phyloP scores from a whole-genome alignment of 2,888 invertebrate genomes.

The Metallyticus violacea region DNA sequence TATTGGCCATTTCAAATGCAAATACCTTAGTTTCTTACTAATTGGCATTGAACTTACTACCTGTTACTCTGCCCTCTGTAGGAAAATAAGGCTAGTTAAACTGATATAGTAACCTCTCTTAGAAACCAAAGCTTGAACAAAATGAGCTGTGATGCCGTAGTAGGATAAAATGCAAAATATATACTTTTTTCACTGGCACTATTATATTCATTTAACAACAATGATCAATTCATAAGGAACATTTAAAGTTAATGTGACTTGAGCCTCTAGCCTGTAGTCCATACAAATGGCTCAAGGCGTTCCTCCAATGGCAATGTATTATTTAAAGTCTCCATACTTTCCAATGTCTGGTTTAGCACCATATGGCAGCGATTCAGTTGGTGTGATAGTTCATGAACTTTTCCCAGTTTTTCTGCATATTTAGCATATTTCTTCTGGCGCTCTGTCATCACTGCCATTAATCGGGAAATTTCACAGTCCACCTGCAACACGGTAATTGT shows the following conservation, averaged over 20 bases:
- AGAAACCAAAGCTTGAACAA: too few relatives aligned
- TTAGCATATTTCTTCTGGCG: slow-evolving; percentile 80
- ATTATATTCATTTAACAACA: too few relatives aligned
- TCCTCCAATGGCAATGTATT: slow-evolving; percentile 77
- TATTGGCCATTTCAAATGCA: too few relatives aligned
- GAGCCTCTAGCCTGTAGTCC: slow-evolving; percentile 66
- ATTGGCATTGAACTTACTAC: too few relatives aligned
- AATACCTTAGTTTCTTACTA: too few relatives aligned
- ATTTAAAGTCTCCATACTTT: slow-evolving; percentile 82
- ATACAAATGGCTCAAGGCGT: slow-evolving; percentile 82
- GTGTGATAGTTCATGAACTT: slow-evolving; percentile 78
- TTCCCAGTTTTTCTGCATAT: slow-evolving; percentile 79
- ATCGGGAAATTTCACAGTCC: slow-evolving; percentile 67
- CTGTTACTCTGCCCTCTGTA: too few relatives aligned
- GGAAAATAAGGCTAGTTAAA: too few relatives aligned
- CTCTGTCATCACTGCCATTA: slow-evolving; percentile 70
- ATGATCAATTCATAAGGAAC: too few relatives aligned
- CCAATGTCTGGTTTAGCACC: slow-evolving; percentile 77
- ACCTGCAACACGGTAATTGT: slow-evolving; percentile 58
- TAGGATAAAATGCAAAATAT: too few relatives aligned
- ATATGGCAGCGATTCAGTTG: slow-evolving; percentile 80
- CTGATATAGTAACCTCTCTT: too few relatives aligned
- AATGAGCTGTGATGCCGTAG: too few relatives aligned
- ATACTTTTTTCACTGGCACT: too few relatives aligned
- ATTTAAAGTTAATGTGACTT: not conserved